These are phyloP conservation scores for Chondrosia reniformis DNA, from an alignment of 37 sponge, comb jelly and placozoan species.

Conservation along the genomic window DNA sequence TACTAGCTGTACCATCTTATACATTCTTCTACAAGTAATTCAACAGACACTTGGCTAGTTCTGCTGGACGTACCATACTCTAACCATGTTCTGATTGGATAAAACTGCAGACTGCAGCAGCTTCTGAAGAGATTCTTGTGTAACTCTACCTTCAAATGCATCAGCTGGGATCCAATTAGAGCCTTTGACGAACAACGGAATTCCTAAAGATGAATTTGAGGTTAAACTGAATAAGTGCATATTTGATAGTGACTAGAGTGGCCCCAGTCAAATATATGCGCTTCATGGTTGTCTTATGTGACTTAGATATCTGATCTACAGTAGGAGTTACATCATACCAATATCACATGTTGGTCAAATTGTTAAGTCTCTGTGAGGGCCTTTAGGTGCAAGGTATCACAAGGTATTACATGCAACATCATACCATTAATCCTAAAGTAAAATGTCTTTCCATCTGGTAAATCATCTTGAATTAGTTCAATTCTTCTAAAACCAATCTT, in stretches of 20 bases:
- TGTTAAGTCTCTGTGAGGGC: no score
- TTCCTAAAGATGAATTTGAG: background rate
- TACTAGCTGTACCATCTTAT: no score
- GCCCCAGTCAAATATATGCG: no score
- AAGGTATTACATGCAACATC: no score
- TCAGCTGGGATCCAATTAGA: slow-evolving; percentile 93
- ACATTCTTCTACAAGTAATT: no score
- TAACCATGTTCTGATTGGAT: slow-evolving; percentile 87
- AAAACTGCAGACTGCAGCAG: slow-evolving; percentile 58
- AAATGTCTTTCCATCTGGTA: slow-evolving; percentile 63
- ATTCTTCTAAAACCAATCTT: slow-evolving; percentile 74
- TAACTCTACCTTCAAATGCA: slow-evolving; percentile 77
- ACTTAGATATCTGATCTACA: no score
- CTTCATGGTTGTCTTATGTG: no score
- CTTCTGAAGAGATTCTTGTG: slow-evolving; percentile 29
- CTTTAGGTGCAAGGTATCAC: no score
- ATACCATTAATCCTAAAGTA: slow-evolving; percentile 70
- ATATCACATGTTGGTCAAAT: no score
- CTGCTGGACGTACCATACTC: slow-evolving; percentile 68
- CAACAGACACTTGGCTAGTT: background rate
- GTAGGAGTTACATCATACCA: no score
- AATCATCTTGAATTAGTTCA: slow-evolving; percentile 67
- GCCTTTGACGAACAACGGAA: slow-evolving; percentile 77
- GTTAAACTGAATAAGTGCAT: background rate
- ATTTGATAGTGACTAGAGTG: background rate